Conservation (phyloP, 2,797 vertebrate species). For the Pseudochirops corinnae region DNA sequence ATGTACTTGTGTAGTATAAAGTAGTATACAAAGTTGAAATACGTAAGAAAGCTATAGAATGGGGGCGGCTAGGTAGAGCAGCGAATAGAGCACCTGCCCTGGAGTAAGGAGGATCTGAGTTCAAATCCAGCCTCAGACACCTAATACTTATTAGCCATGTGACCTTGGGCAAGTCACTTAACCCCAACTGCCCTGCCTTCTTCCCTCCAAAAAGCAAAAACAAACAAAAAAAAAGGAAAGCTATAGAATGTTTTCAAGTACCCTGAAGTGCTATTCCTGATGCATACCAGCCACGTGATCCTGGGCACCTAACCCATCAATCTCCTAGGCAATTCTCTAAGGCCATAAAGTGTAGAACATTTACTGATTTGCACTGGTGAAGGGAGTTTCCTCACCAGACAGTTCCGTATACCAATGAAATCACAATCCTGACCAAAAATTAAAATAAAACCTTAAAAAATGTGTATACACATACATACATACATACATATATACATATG, state of each 20-base stretch:
- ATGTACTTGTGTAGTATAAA: background rate
- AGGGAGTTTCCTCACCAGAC: background rate
- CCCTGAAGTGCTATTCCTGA: background rate
- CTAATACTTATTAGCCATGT: too few species aligned
- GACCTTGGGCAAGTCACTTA: too few species aligned
- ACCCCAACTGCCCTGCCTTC: too few species aligned
- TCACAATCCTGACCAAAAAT: background rate
- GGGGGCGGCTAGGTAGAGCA: too few species aligned
- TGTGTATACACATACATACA: background rate
- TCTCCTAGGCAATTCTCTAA: background rate
- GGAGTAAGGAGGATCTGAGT: too few species aligned
- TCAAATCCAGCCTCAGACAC: too few species aligned
- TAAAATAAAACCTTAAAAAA: background rate
- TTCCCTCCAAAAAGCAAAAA: too few species aligned
- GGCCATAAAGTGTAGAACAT: background rate
- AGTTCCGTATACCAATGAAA: background rate
- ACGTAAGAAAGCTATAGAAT: background rate
- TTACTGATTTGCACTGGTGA: background rate
- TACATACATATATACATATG: background rate
- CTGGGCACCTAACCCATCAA: background rate
- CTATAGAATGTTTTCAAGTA: background rate
- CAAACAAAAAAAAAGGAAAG: too few species aligned
- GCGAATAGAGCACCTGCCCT: too few species aligned
- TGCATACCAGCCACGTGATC: background rate
- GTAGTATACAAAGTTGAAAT: background rate